Evolutionary conservation across 2,113 vertebrate species (phyloP), one percentile per base, ranked within the genome.

Genomic region (Zeus faber): DNA sequence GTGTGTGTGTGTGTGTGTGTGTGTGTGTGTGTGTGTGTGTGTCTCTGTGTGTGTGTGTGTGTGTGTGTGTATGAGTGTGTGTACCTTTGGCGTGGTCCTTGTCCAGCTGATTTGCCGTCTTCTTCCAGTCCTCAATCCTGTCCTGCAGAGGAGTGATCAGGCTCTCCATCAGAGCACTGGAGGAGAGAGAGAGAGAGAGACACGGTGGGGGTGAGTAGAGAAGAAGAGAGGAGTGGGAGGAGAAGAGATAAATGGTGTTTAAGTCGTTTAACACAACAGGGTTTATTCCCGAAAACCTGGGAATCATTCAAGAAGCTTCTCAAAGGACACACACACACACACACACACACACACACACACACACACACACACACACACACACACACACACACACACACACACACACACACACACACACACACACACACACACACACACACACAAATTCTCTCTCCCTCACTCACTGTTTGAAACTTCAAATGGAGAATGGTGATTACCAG

Each of bases 101-200:
- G 82, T 98, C 96, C 67, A 99, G 86, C 76, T 98, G 95, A 77
- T 94, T 97, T 72, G 93, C 94, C 0, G 94, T 93, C 82, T 96
- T 99, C 84, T 99, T 99, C 97, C 97, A 98, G 84, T 99, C 96
- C 76, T 99, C 96, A 8, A 98, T 95, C 78, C 95, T 91, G 80
- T 99, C 97, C 85, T 98, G 96, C 65, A 98, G 88, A 5, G 97
- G 97, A 62, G 87, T 96, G 74, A 98, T 95, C 71, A 99, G 91
- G 74, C 96, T 96, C 81, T 98, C 97, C 93, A 99, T 92, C 81
- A 99, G 81, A 39, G 95, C 93, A 0, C 97, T 99, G 41, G 17
- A 43, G 1, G 40, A 43, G 16, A 43, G n/a, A 43, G 37, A 33
- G 6, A 33, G 2, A 11, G 31, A 33, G 31, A 33, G 31, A 33